Percentiles rank a stretch among this genome's conserved stretches.
Evolutionary conservation across 92 coral and sea anemone genomes (phyloP).

Genomic region (Desmophyllum pertusum): DNA sequence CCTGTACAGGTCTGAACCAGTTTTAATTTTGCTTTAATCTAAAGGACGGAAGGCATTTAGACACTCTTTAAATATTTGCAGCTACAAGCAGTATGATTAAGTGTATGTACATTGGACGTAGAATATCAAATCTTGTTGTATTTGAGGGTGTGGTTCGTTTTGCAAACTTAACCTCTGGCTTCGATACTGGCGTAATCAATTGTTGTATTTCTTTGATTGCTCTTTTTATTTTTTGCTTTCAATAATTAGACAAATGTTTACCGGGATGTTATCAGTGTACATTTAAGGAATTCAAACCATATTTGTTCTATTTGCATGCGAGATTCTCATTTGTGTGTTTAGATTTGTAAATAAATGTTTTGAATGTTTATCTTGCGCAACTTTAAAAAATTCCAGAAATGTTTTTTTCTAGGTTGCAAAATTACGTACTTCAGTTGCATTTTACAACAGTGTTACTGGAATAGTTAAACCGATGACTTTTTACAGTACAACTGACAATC

Average conservation of each 20-base stretch:
- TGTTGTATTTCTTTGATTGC: background rate
- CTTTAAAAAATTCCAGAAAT: background rate
- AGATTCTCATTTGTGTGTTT: background rate
- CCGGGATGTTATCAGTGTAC: background rate
- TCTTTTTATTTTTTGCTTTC: background rate
- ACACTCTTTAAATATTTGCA: background rate
- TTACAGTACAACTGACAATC: background rate
- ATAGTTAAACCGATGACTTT: background rate
- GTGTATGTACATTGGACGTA: background rate
- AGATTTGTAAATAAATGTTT: background rate
- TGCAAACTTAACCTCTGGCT: background rate
- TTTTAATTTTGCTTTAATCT: background rate
- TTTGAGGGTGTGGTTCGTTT: background rate
- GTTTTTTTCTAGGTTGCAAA: background rate
- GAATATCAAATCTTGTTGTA: background rate
- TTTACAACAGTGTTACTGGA: background rate
- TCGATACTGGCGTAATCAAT: background rate
- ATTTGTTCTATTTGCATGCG: background rate
- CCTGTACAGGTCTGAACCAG: background rate
- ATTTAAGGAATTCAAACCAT: background rate
- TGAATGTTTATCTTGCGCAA: background rate
- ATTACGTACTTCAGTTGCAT: background rate
- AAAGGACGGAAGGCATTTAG: background rate
- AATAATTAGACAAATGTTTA: background rate
- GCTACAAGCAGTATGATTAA: background rate